Evolutionary conservation across 2,888 invertebrate species (phyloP).

Genomic region (Malthinus seriepunctatus): DNA sequence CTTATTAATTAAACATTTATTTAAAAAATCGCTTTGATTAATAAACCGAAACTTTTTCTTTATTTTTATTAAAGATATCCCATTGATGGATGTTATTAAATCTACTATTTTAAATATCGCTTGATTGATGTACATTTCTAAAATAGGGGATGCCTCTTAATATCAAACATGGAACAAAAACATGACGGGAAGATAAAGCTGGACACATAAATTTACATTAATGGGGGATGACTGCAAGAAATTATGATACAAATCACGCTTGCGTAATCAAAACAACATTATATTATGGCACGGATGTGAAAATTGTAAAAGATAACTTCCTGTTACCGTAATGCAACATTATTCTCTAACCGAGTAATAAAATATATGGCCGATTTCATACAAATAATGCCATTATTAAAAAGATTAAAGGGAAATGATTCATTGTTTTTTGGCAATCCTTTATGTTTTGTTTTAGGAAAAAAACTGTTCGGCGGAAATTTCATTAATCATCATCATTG

Average conservation of each 20-base stretch:
- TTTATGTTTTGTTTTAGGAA: neutral
- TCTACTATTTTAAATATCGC: constrained; percentile 13
- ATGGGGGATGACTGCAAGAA: constrained; percentile 22
- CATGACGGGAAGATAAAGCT: constrained; percentile 26
- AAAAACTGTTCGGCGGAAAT: neutral
- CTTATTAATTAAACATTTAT: constrained; percentile 3
- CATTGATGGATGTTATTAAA: constrained; percentile 1
- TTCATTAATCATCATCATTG: neutral
- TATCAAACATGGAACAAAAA: constrained; percentile 19
- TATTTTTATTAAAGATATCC: neutral
- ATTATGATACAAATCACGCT: constrained; percentile 26
- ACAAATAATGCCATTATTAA: constrained; percentile 37
- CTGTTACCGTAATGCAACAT: constrained; percentile 28
- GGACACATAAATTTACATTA: constrained; percentile 30
- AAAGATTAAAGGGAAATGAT: constrained; percentile 35
- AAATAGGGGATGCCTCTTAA: constrained; percentile 12
- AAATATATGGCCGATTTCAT: constrained; percentile 31
- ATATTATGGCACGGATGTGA: constrained; percentile 23
- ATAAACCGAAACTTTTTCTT: neutral
- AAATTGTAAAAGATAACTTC: constrained; percentile 30
- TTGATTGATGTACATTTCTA: constrained; percentile 16
- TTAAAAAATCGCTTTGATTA: neutral
- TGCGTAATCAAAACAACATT: constrained; percentile 27
- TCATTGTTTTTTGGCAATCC: constrained; percentile 19
- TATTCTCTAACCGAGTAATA: constrained; percentile 30